These are phyloP conservation scores for Epinephelus cyanopodus DNA, from an alignment of 2,113 vertebrate genomes.

Conservation along the genomic window DNA sequence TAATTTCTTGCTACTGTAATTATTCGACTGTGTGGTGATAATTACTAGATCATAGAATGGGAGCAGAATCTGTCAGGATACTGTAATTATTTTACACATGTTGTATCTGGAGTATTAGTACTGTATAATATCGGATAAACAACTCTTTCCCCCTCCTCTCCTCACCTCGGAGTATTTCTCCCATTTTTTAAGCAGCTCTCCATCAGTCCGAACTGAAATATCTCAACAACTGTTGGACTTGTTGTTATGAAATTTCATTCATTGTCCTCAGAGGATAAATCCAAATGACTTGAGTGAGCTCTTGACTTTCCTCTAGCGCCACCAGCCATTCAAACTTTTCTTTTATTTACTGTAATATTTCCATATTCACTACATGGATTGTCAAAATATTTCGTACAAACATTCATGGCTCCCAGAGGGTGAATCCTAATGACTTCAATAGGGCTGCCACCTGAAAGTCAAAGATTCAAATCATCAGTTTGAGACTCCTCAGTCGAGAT, in stretches of 20 bases:
- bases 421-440: not conserved
- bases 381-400: not conserved
- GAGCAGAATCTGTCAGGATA: slow-evolving; percentile 70
- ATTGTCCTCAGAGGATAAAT: not conserved
- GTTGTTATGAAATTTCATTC: not conserved
- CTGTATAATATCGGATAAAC: slow-evolving; percentile 44
- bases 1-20: slow-evolving; percentile 84
- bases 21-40: slow-evolving; percentile 82
- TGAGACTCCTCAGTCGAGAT: too few relatives aligned
- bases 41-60: slow-evolving; percentile 81
- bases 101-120: slow-evolving; percentile 52
- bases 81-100: slow-evolving; percentile 77
- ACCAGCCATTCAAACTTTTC: too few relatives aligned
- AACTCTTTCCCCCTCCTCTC: not conserved
- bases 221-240: not conserved
- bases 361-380: not conserved
- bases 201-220: not conserved
- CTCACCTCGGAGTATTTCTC: not conserved
- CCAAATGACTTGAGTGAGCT: not conserved
- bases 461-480: too few relatives aligned
- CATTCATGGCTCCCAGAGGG: not conserved
- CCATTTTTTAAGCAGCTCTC: not conserved
- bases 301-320: not conserved
- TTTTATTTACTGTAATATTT: not conserved
- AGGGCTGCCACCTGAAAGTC: too few relatives aligned